Conservation (phyloP, 2,888 invertebrate species). For the Timema cristinae region DNA sequence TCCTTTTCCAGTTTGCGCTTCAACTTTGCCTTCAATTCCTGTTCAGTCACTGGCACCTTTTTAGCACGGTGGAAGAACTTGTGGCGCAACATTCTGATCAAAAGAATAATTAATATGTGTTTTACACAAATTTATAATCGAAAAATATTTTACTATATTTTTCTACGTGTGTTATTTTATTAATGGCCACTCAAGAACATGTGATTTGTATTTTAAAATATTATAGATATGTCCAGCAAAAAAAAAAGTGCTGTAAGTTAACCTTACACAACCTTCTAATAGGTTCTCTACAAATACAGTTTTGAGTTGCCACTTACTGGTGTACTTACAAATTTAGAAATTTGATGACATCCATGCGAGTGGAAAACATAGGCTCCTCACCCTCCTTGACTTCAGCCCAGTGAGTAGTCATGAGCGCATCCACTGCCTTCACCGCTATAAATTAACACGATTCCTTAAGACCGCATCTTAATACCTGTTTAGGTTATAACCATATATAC, state of each 20-base stretch:
- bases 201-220: not conserved
- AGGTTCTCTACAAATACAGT: too few species aligned
- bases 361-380: slow-evolving; percentile 71
- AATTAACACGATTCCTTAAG: slow-evolving; percentile 19
- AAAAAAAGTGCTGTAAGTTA: too few species aligned
- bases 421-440: slow-evolving; percentile 80
- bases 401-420: slow-evolving; percentile 85
- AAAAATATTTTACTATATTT: not conserved
- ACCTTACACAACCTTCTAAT: too few species aligned
- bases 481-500: too few species aligned
- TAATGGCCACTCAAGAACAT: not conserved
- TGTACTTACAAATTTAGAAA: slow-evolving; percentile 50
- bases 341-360: slow-evolving; percentile 72
- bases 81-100: slow-evolving; percentile 71
- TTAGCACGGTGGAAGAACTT: slow-evolving; percentile 95
- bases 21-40: slow-evolving; percentile 50
- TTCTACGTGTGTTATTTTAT: not conserved
- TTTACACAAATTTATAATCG: not conserved
- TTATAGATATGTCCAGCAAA: too few species aligned
- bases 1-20: slow-evolving; percentile 48
- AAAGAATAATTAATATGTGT: slow-evolving; percentile 12
- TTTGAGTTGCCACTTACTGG: too few species aligned
- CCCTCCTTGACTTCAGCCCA: slow-evolving; percentile 65
- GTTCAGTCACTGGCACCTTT: slow-evolving; percentile 73
- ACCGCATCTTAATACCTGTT: too few species aligned